Evolutionary conservation across 2,113 vertebrate species (phyloP).

Genomic region (Caranx melampygus): DNA sequence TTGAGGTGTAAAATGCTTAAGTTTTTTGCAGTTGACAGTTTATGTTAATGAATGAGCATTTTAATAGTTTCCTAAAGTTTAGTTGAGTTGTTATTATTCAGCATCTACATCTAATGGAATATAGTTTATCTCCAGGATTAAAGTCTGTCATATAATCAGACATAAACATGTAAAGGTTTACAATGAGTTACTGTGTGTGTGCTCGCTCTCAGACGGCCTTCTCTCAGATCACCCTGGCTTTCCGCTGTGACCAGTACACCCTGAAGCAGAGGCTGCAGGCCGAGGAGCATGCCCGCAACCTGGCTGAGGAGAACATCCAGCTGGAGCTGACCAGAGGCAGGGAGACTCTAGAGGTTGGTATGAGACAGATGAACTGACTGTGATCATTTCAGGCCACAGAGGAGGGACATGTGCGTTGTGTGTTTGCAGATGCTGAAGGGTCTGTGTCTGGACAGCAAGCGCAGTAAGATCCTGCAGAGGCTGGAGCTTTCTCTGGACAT

Average conservation of each 20-base stretch:
- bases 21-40: no score
- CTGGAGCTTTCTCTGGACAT: conserved; percentile 84
- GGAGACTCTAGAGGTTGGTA: conserved; percentile 84
- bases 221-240: conserved; percentile 86
- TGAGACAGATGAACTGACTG: background rate
- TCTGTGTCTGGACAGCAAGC: conserved; percentile 78
- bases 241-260: conserved; percentile 88
- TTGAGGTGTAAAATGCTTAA: no score
- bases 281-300: conserved; percentile 86
- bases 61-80: no score
- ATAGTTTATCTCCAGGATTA: background rate
- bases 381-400: background rate
- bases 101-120: no score
- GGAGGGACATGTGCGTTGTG: conserved; percentile 12
- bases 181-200: background rate
- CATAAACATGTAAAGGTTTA: background rate
- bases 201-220: conserved; percentile 80
- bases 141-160: background rate
- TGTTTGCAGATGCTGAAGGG: conserved; percentile 81
- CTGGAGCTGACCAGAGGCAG: conserved; percentile 85
- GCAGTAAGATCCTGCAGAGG: conserved; percentile 80
- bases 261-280: conserved; percentile 87
- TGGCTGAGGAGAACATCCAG: conserved; percentile 88
- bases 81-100: no score
- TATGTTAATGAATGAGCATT: no score